Conservation (phyloP, 2,113 vertebrate species). For the Caloenas nicobarica region DNA sequence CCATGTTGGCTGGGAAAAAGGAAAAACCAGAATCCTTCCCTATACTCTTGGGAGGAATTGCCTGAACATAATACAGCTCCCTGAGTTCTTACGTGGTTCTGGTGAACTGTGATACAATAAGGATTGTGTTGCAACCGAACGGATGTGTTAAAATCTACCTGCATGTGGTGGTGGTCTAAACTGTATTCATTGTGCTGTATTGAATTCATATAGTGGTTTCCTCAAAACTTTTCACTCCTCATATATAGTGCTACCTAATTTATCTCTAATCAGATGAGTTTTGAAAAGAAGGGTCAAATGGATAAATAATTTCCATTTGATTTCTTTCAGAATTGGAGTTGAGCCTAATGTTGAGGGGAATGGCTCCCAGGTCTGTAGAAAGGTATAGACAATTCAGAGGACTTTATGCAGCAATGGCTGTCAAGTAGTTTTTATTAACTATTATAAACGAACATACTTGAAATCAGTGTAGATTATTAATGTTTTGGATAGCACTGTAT, state of each 20-base stretch:
- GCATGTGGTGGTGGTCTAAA: not conserved
- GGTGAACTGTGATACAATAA: not conserved
- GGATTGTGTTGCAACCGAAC: not conserved
- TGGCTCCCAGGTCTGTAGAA: not conserved
- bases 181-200: not conserved
- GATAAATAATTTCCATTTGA: not conserved
- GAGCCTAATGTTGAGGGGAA: not conserved
- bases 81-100: not conserved
- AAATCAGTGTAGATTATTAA: not conserved
- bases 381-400: not conserved
- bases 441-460: not conserved
- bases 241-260: not conserved
- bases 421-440: not conserved
- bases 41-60: not conserved
- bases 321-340: not conserved
- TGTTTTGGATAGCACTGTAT: not conserved
- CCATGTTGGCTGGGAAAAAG: rapidly evolving
- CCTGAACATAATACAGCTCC: not conserved
- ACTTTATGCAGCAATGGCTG: not conserved
- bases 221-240: not conserved
- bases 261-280: not conserved
- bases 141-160: not conserved
- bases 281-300: not conserved
- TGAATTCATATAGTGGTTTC: not conserved
- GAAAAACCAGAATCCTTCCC: not conserved